Evolutionary conservation across 1,140 invertebrate species (phyloP), one percentile per base, ranked within the genome.

Genomic region (Manduca sexta): DNA sequence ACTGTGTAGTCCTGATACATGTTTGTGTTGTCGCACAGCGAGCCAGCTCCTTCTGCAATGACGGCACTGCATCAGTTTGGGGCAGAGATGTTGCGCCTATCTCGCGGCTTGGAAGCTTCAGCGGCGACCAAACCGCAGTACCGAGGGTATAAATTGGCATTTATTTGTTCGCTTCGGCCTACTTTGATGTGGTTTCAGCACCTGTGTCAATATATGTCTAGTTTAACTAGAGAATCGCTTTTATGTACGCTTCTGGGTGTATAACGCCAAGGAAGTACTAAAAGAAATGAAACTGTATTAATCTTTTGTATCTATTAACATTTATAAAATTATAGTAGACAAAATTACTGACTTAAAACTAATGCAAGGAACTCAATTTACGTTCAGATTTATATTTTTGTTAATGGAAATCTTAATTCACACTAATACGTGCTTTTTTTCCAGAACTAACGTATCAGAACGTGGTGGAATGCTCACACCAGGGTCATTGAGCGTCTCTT

Each of bases 1-100:
- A 52, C 52, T 60, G 60, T 65, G 58, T 69, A 58, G 58, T 69
- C 48, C 53, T 60, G 21, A 69, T 65, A 56, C 21, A 8, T 45
- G 49, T 56, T 56, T 69, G 74, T 76, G 73, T 74, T 80, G 66
- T 79, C 78, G 74, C 81, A 80, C 77, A 85, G 84, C 71, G 93
- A 94, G 61, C 92, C 92, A 8, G 91, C 92, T 44, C 92, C 92
- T 7, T 93, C 92, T 56, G 92, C 93, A 40, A 92, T 94, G 89
- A 92, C 92, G 10, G 93, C 93, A 26, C 85, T 95, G 55, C 93
- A 94, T 73, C 92, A 93, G 64, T 94, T 95, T 59, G 93, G 93
- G 13, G 92, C 92, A 2, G 93, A 95, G 84, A 94, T 95, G 92
- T 86, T 94, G 42, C 92, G 93, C 57, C 85, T 94, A 1, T 94